Evolutionary conservation across 2,888 invertebrate genomes (phyloP).

Genomic region (Lochmaea crataegi): DNA sequence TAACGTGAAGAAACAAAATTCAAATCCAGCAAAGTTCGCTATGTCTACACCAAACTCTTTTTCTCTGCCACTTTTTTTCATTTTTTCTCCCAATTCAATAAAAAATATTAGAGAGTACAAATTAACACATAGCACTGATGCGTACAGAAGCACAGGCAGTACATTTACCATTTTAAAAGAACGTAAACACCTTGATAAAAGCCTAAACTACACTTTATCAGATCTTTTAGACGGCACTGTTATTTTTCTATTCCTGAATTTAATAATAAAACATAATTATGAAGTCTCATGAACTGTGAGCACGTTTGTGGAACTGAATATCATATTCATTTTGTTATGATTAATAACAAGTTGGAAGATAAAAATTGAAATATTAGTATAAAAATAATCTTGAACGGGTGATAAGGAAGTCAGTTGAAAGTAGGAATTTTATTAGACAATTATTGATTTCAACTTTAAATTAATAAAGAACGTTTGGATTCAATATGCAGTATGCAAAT

Average conservation of each 20-base stretch:
- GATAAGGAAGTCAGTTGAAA: background rate
- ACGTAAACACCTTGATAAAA: no score
- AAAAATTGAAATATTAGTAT: background rate
- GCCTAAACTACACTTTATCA: background rate
- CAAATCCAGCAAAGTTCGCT: slow-evolving; percentile 23
- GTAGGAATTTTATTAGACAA: background rate
- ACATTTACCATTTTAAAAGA: slow-evolving; percentile 5
- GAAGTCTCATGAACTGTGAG: background rate
- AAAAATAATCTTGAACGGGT: background rate
- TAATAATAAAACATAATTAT: background rate
- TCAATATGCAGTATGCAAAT: no score
- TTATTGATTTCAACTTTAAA: no score
- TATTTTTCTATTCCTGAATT: background rate
- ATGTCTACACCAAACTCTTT: slow-evolving; percentile 17
- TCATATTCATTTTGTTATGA: background rate
- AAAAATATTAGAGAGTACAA: slow-evolving; percentile 21
- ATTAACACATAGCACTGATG: slow-evolving; percentile 9
- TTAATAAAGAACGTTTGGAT: no score
- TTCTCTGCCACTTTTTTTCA: slow-evolving; percentile 22
- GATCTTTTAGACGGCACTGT: background rate
- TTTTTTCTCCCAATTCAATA: slow-evolving; percentile 15
- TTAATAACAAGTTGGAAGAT: background rate
- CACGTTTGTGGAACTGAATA: background rate
- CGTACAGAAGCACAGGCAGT: slow-evolving; percentile 4
- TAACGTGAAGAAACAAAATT: slow-evolving; percentile 34